Evolutionary conservation across 1,140 invertebrate genomes (phyloP).

Genomic region (Aphelenchoides besseyi): DNA sequence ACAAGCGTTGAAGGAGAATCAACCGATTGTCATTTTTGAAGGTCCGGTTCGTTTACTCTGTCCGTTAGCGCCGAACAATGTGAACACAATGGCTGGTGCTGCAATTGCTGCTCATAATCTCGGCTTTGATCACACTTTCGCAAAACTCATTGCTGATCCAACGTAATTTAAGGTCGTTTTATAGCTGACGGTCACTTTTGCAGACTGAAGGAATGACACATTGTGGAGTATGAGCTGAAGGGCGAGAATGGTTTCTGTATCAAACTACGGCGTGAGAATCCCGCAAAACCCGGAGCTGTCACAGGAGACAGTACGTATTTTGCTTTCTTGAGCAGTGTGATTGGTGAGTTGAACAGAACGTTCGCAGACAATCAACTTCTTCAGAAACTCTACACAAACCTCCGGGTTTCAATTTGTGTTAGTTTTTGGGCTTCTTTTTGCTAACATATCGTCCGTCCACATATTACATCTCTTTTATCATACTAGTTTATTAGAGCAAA

Average conservation of each 20-base stretch:
- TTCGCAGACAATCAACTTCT: too few species aligned
- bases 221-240: slow-evolving; percentile 68
- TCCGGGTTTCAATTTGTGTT: slow-evolving; percentile 56
- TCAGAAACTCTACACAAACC: slow-evolving; percentile 54
- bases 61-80: slow-evolving; percentile 70
- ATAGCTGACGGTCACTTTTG: too few species aligned
- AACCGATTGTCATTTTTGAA: slow-evolving; percentile 66
- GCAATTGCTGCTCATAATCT: slow-evolving; percentile 69
- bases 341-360: slow-evolving; percentile 55
- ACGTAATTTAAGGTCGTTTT: too few species aligned
- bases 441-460: too few species aligned
- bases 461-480: too few species aligned
- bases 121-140: slow-evolving; percentile 69
- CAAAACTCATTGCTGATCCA: slow-evolving; percentile 67
- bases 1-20: slow-evolving; percentile 57
- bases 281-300: slow-evolving; percentile 67
- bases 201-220: slow-evolving; percentile 68
- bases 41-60: slow-evolving; percentile 68
- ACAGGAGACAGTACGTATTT: slow-evolving; percentile 67
- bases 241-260: slow-evolving; percentile 67
- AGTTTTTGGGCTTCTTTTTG: slow-evolving; percentile 4
- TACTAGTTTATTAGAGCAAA: too few species aligned
- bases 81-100: slow-evolving; percentile 68
- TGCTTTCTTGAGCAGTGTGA: slow-evolving; percentile 67
- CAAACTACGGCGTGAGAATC: slow-evolving; percentile 67